Percentiles rank a stretch among this genome's conserved stretches.
Conservation (phyloP, 2,113 vertebrate genomes). For the Poicephalus gulielmi region DNA sequence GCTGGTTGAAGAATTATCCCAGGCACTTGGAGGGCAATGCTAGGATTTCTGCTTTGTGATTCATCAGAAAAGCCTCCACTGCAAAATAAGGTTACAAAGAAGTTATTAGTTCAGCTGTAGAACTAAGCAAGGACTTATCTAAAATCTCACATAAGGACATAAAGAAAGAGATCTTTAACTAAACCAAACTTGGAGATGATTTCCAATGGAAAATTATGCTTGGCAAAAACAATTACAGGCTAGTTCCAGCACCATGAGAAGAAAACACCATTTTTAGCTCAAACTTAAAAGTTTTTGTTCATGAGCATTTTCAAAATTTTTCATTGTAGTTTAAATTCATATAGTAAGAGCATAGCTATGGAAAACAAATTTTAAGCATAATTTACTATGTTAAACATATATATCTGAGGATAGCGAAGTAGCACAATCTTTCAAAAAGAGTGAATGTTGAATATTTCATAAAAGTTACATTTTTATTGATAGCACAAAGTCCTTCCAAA, state of each 20-base stretch:
- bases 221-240: not conserved
- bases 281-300: not conserved
- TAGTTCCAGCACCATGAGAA: not conserved
- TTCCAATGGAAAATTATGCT: not conserved
- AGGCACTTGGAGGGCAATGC: not conserved
- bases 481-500: not conserved
- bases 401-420: not conserved
- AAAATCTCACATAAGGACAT: not conserved
- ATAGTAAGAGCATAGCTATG: not conserved
- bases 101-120: not conserved
- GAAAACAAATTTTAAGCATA: not conserved
- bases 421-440: not conserved
- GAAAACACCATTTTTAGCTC: not conserved
- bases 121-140: not conserved
- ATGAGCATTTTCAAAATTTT: not conserved
- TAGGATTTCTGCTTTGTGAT: not conserved
- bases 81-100: not conserved
- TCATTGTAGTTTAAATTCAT: not conserved
- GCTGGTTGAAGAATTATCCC: not conserved
- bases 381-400: not conserved
- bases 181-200: not conserved
- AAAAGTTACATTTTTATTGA: not conserved
- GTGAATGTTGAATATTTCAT: not conserved
- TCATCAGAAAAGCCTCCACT: not conserved
- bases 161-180: not conserved